Conservation (phyloP, 2,797 vertebrate genomes). For the Coregonus sp. region DNA sequence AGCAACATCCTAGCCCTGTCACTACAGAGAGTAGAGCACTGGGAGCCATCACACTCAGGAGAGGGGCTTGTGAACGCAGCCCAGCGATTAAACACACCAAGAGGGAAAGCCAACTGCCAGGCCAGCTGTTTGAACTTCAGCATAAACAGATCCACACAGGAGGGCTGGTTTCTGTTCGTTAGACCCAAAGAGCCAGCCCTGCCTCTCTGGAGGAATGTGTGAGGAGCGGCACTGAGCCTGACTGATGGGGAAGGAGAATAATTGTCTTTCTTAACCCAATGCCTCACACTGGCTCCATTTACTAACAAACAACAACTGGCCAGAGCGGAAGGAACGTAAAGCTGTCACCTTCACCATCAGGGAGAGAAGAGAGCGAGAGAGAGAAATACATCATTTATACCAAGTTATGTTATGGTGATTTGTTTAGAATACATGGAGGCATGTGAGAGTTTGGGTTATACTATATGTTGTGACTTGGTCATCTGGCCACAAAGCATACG, state of each 20-base stretch:
- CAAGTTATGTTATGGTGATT: slow-evolving; percentile 5
- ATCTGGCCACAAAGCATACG: slow-evolving; percentile 38
- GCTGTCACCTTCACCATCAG: slow-evolving; percentile 11
- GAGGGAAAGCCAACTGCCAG: slow-evolving; percentile 58
- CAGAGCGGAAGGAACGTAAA: slow-evolving; percentile 26
- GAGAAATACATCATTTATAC: neutral
- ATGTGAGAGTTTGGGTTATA: slow-evolving; percentile 36
- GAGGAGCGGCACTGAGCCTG: slow-evolving; percentile 29
- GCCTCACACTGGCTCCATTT: slow-evolving; percentile 57
- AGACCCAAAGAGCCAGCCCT: neutral
- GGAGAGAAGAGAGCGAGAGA: slow-evolving; percentile 5
- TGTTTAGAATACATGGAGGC: slow-evolving; percentile 35
- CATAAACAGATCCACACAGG: slow-evolving; percentile 59
- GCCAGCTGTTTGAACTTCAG: slow-evolving; percentile 63
- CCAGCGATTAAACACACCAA: slow-evolving; percentile 39
- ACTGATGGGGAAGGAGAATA: slow-evolving; percentile 65
- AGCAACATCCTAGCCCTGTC: neutral
- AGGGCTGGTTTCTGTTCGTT: neutral
- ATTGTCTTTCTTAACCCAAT: slow-evolving; percentile 62
- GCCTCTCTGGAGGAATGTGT: slow-evolving; percentile 58
- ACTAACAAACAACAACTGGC: slow-evolving; percentile 27
- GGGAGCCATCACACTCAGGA: neutral
- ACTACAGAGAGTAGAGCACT: neutral
- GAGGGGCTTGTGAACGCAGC: slow-evolving; percentile 42
- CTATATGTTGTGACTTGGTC: slow-evolving; percentile 44